Percentiles rank a stretch among this genome's conserved stretches.
Evolutionary conservation across 2,797 vertebrate species (phyloP).

Genomic region (Lagothrix lagotricha): DNA sequence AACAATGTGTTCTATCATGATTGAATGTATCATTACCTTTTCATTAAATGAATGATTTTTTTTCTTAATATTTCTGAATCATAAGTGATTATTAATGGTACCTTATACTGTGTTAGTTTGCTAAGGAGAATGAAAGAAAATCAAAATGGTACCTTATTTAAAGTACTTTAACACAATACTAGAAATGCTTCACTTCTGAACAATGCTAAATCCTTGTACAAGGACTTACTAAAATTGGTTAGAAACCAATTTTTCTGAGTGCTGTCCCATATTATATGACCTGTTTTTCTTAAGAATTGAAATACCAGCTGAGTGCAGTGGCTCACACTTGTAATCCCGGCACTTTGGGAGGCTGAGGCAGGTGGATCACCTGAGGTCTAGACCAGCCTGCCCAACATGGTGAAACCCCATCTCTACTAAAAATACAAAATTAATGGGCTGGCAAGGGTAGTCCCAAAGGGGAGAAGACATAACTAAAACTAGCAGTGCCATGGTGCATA

Average conservation of each 20-base stretch:
- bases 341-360: too few relatives aligned
- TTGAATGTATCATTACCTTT: not conserved
- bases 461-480: not conserved
- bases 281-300: conserved; percentile 27
- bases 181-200: not conserved
- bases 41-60: not conserved
- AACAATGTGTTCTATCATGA: not conserved
- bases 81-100: too few relatives aligned
- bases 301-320: too few relatives aligned
- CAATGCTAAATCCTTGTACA: not conserved
- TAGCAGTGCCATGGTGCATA: not conserved
- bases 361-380: too few relatives aligned
- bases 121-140: too few relatives aligned
- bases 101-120: too few relatives aligned
- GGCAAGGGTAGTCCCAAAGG: not conserved
- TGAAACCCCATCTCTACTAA: too few relatives aligned
- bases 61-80: too few relatives aligned
- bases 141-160: not conserved
- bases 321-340: too few relatives aligned
- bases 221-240: not conserved
- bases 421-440: not conserved
- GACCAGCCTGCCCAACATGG: too few relatives aligned
- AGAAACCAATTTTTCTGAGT: conserved; percentile 9
- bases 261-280: conserved; percentile 41
- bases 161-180: not conserved